Conservation (phyloP, 2,888 invertebrate genomes). For the Agrilus mali region DNA sequence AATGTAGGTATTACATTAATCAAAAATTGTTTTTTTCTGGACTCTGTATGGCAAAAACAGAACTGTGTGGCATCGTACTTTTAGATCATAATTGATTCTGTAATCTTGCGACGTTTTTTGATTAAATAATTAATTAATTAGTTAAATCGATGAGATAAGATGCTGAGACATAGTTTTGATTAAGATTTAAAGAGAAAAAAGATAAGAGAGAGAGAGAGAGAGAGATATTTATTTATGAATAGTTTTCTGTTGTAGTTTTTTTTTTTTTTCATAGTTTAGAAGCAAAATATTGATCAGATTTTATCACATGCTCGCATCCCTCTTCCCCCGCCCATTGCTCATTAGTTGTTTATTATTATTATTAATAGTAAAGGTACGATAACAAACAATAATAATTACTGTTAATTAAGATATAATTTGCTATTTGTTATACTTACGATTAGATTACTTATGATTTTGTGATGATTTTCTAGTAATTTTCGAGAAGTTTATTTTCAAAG, state of each 20-base stretch:
- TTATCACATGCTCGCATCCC: no score
- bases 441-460: no score
- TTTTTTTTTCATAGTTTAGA: conserved; percentile 6
- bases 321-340: no score
- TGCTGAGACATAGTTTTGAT: conserved; percentile 1
- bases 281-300: not conserved
- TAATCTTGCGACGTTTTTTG: not conserved
- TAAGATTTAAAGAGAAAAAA: conserved; percentile 1
- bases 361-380: no score
- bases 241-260: conserved; percentile 11
- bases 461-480: no score
- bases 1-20: no score
- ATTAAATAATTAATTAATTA: conserved; percentile 4
- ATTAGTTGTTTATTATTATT: no score
- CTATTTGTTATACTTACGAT: conserved; percentile 1
- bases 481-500: no score
- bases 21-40: conserved; percentile 9
- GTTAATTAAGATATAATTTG: conserved; percentile 7
- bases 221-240: conserved; percentile 8
- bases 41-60: conserved; percentile 2
- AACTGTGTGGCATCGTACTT: conserved; percentile 19
- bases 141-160: not conserved
- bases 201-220: conserved; percentile 3
- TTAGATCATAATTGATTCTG: conserved; percentile 13
- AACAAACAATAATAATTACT: not conserved